Base-by-base conservation (phyloP, 2,797 vertebrate genomes). In the Sternotherus odoratus region DNA sequence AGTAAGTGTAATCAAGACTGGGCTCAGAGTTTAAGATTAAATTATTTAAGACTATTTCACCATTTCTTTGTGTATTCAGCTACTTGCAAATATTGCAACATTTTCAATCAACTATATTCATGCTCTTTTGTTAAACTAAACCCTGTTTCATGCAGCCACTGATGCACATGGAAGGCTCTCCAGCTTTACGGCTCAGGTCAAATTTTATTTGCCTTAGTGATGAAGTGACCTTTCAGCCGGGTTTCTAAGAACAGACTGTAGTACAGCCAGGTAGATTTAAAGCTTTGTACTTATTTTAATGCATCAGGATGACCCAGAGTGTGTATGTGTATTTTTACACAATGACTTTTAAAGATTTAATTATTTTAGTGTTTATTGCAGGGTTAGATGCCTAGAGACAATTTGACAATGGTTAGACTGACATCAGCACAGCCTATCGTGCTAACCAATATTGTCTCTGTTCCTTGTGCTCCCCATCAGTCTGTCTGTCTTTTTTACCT, bases 301-400 rank as follows among this genome's bases (percentile, higher is more conserved):
- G 77, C 88, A 66, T 48, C 8, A 12, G 17, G 49, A 1, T 36
- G 12, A 74, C 15, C 77, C 23, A 36, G 66, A 54, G 77, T 54
- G 74, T 16, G 85, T 43, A 43, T 43, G 43, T 43, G 93, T 19
- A 84, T 86, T n/a, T 74, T 95, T 89, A 26, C 30, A 26, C 17
- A 60, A 53, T 94, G 50, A 85, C 4, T 15, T 54, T 39, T 26
- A 74, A 53, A 50, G 53, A 33, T 1, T 0, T 28, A 1, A 1
- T 69, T 69, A 39, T 3, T 23, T 5, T 50, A 56, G 43, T 77
- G 12, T 84, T 49, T 74, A n/a, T 48, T 0, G 11, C 16, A 4
- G 10, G 74, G 53, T 13, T 19, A n/a, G 30, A 6, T 19, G 63
- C 3, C 36, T 81, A 69, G 10, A 50, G 66, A 23, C 66, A 39